phyloP scores from a whole-genome alignment of 37 sponge, comb jelly and placozoan genomes.

The Theonella swinhoei region DNA sequence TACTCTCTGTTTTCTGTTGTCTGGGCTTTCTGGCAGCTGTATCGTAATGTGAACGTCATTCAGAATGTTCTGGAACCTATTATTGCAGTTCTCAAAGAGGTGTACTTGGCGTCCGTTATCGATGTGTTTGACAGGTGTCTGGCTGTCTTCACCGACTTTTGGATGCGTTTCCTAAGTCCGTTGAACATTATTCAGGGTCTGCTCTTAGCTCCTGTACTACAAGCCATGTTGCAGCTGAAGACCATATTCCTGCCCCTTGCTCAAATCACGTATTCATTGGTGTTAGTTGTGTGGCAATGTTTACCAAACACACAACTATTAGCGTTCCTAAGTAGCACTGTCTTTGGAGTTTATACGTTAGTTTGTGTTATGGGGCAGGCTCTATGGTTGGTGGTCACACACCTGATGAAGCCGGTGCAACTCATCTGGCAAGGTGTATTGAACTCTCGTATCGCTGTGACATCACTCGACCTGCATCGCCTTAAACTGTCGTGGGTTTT shows the following conservation, averaged over 20 bases:
- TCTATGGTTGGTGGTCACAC: neutral
- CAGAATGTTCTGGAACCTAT: constrained; percentile 61
- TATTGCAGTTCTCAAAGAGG: constrained; percentile 24
- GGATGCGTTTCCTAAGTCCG: constrained; percentile 64
- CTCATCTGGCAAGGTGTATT: constrained; percentile 23
- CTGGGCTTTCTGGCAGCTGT: constrained; percentile 94
- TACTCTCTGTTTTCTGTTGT: constrained; percentile 70
- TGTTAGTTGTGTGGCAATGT: constrained; percentile 13
- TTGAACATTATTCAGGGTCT: constrained; percentile 46
- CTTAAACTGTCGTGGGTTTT: constrained; percentile 35
- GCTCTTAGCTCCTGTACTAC: constrained; percentile 24
- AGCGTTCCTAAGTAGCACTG: neutral
- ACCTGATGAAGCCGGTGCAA: constrained; percentile 23
- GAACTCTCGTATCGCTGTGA: constrained; percentile 56
- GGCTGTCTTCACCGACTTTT: constrained; percentile 52
- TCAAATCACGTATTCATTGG: neutral
- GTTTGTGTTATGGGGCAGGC: neutral
- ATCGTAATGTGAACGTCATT: constrained; percentile 81
- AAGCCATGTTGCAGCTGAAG: constrained; percentile 15
- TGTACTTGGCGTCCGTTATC: constrained; percentile 50
- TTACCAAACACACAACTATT: neutral
- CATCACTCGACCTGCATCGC: constrained; percentile 50
- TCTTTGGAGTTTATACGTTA: neutral
- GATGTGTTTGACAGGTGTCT: constrained; percentile 38
- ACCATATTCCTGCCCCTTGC: constrained; percentile 1